A percentile compares a stretch with the other conserved stretches of the same genome.
phyloP scores from a whole-genome alignment of 2,888 invertebrate genomes.

The Drosophila kokeensis region DNA sequence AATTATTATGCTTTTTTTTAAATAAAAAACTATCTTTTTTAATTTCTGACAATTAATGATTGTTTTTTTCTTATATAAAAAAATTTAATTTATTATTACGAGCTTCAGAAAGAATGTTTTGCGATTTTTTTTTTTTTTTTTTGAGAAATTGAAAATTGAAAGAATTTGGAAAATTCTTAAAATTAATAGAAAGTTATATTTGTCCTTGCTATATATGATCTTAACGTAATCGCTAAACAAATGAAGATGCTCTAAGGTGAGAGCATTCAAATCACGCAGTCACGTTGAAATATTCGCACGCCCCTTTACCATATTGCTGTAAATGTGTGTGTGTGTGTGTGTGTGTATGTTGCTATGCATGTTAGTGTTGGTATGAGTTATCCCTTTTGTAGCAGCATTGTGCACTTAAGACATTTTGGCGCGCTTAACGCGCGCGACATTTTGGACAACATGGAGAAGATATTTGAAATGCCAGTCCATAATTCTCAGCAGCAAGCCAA shows the following conservation, averaged over 20 bases:
- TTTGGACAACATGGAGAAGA: slow-evolving; percentile 43
- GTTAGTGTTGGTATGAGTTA: background rate
- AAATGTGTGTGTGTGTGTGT: background rate
- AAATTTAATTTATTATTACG: background rate
- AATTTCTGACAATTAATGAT: background rate
- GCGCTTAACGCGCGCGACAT: slow-evolving; percentile 34
- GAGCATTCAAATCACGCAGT: slow-evolving; percentile 46
- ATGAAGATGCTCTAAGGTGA: background rate
- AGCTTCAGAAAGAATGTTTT: background rate
- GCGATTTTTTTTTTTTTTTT: too few relatives aligned
- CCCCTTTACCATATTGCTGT: slow-evolving; percentile 45
- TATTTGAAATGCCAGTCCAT: slow-evolving; percentile 46
- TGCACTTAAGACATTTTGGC: slow-evolving; percentile 58
- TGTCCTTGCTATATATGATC: too few relatives aligned
- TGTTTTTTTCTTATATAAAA: background rate
- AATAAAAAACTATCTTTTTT: background rate
- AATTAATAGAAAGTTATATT: background rate
- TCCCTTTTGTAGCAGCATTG: slow-evolving; percentile 28
- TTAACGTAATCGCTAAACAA: background rate
- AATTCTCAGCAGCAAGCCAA: slow-evolving; percentile 23
- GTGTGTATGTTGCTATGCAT: background rate
- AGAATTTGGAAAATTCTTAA: background rate
- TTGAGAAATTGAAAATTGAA: background rate
- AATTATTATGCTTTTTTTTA: background rate
- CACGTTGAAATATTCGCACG: slow-evolving; percentile 70